Conservation (phyloP, 2,888 invertebrate genomes). For the Drosophila phalerata region DNA sequence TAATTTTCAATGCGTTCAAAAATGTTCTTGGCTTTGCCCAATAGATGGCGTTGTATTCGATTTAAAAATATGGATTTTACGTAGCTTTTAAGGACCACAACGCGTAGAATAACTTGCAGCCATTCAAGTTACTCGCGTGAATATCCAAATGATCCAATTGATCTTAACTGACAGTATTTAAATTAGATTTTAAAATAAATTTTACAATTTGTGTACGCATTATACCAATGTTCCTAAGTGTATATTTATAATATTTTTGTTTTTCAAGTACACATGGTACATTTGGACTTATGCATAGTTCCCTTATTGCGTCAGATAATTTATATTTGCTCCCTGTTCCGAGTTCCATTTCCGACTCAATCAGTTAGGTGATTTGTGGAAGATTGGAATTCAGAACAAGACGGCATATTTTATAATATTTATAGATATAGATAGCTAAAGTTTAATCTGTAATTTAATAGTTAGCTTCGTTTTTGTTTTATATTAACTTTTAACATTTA, state of each 20-base stretch:
- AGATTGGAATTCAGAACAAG: constrained; percentile 1
- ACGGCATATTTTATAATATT: constrained; percentile 8
- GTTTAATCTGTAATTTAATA: constrained; percentile 6
- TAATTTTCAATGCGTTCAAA: constrained; percentile 51
- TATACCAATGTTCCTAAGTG: constrained; percentile 1
- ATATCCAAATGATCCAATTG: constrained; percentile 61
- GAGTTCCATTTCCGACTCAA: constrained; percentile 1
- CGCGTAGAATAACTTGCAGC: constrained; percentile 84
- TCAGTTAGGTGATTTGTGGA: background rate
- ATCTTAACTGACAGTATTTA: constrained; percentile 23
- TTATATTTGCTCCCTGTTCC: constrained; percentile 31
- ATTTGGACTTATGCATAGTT: constrained; percentile 57
- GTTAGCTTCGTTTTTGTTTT: constrained; percentile 6
- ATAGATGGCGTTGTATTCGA: constrained; percentile 2
- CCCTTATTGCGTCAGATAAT: constrained; percentile 83
- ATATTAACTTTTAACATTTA: constrained; percentile 25
- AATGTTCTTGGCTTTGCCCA: constrained; percentile 26
- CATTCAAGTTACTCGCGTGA: constrained; percentile 85
- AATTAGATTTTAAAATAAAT: background rate
- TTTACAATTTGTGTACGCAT: constrained; percentile 48
- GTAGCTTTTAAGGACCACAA: constrained; percentile 53
- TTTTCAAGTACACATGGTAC: constrained; percentile 18
- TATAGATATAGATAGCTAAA: background rate
- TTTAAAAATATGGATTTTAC: constrained; percentile 69
- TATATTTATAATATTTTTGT: background rate